phyloP scores from a whole-genome alignment of 2,113 vertebrate species.

The Rhagologus leucostigma region DNA sequence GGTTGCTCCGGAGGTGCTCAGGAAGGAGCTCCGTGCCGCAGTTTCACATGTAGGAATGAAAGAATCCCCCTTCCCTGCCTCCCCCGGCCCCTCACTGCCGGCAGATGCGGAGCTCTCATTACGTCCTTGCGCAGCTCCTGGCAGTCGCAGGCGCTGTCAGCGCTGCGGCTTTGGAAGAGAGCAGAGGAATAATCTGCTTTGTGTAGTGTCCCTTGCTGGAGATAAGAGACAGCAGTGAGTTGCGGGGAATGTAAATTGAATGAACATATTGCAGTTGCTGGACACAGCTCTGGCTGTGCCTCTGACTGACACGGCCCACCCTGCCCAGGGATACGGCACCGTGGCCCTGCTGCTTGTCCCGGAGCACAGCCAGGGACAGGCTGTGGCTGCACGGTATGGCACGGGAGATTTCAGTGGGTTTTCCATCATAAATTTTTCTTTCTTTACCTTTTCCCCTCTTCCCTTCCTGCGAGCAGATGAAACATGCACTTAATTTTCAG shows the following conservation, averaged over 20 bases:
- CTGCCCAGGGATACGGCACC: background rate
- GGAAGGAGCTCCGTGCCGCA: background rate
- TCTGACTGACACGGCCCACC: background rate
- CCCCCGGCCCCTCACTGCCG: background rate
- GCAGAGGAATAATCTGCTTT: background rate
- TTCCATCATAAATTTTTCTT: background rate
- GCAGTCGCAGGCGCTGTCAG: background rate
- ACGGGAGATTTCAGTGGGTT: background rate
- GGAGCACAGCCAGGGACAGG: background rate
- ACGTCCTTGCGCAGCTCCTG: background rate
- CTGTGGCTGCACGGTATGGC: fast-evolving
- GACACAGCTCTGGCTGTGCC: background rate
- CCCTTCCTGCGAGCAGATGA: conserved; percentile 57
- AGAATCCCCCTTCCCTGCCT: background rate
- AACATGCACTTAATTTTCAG: conserved; percentile 76
- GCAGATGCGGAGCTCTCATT: background rate
- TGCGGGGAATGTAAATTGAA: background rate
- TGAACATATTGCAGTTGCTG: background rate
- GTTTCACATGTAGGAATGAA: background rate
- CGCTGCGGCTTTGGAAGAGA: background rate
- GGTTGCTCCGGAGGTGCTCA: background rate
- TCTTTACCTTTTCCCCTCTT: background rate
- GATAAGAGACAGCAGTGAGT: background rate
- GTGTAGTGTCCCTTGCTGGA: background rate
- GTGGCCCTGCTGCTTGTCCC: background rate